These are phyloP conservation scores for Psilanteris sp. DNA, from an alignment of 1,140 invertebrate species.

Conservation along the genomic window DNA sequence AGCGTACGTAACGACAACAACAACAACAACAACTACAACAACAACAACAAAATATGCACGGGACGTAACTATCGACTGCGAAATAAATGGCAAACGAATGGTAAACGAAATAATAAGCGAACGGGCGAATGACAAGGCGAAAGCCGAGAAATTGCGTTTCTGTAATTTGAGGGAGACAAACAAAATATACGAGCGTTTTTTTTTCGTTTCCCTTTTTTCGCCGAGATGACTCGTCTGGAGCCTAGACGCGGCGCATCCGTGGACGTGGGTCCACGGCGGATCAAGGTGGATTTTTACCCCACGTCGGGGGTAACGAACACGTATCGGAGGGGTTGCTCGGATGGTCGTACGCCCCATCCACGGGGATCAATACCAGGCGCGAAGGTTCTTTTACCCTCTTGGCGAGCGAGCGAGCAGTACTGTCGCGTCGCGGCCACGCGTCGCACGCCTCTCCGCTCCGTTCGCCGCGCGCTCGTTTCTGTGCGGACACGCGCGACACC, in stretches of 20 bases:
- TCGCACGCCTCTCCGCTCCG: conserved; percentile 42
- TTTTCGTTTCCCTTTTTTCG: no score
- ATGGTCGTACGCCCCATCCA: conserved; percentile 47
- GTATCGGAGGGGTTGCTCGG: conserved; percentile 55
- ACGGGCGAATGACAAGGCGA: no score
- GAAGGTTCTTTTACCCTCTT: conserved; percentile 57
- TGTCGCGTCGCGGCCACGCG: conserved; percentile 60
- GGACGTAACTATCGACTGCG: no score
- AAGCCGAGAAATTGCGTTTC: neutral
- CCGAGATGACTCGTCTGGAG: conserved; percentile 10
- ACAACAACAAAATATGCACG: no score
- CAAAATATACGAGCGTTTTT: conserved; percentile 17
- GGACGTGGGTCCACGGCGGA: conserved; percentile 35
- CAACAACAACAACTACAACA: no score
- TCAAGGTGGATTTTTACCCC: conserved; percentile 49
- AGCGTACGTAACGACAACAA: no score
- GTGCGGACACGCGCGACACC: conserved; percentile 24
- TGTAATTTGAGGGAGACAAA: neutral
- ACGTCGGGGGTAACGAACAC: conserved; percentile 55
- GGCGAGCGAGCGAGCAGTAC: conserved; percentile 43
- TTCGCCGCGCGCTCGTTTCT: conserved; percentile 15
- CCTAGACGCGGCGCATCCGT: conserved; percentile 13
- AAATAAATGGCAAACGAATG: no score
- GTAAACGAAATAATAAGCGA: no score
- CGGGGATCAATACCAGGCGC: conserved; percentile 56